Evolutionary conservation across 2,113 vertebrate genomes (phyloP), one percentile per base, ranked within the genome.

Genomic region (Oryzias curvinotus): DNA sequence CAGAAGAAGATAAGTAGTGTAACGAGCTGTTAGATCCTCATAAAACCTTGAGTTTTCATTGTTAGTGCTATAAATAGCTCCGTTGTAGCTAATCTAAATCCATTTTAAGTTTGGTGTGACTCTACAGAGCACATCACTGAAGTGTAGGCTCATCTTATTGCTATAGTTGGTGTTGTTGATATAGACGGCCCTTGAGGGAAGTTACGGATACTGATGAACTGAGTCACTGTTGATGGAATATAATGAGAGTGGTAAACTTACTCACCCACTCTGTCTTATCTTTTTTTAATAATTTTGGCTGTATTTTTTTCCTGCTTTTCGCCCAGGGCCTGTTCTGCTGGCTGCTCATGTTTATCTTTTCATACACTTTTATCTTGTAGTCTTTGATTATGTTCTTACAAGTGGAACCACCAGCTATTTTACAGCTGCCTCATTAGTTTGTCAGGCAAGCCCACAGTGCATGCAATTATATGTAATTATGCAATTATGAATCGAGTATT

Each of bases 401-500:
- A 84, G 78, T 85, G 83, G 75, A 78, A 71, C 75, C 73, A 66
- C 63, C 63, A 68, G 65, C 74, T 73, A 67, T 77, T 82, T 85
- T 67, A 83, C 63, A 58, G 55, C 56, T 66, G 78, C 78, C 77
- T 87, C 73, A 84, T 88, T 85, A 83, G 61, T 65, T 73, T 81
- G 82, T 71, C 68, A 76, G 83, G 62, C 74, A 76, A 82, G 65
- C 79, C 75, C 63, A 71, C 62, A 78, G 83, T 72, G 83, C 69
- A 80, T 78, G 73, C 75, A 82, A 81, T 87, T 86, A 84, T 54
- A 71, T 76, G 55, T 84, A 84, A 85, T 89, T 85, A 86, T 71
- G 67, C 68, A 84, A 83, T 88, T 85, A 87, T 76, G 68, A 73
- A 75, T 83, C 78, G 63, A 77, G 64, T 61, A 70, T 81, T 62